Percentiles rank a stretch among this genome's conserved stretches.
Evolutionary conservation across 53 echinoderm and acorn worm species (phyloP).

Genomic region (Luidia sarsii): DNA sequence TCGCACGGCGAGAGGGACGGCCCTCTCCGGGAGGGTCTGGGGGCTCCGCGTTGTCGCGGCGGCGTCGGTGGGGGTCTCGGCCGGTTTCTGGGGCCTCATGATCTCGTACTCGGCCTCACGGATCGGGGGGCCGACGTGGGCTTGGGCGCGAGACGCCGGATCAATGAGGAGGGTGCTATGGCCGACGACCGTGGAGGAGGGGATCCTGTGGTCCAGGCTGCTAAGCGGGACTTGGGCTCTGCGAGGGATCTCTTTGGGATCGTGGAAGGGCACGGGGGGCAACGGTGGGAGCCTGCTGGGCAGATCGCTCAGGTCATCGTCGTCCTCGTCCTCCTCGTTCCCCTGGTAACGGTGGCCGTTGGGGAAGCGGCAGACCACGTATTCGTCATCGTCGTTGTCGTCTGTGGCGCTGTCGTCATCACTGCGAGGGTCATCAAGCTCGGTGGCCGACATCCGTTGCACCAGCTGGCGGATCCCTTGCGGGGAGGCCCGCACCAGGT

Average conservation of each 20-base stretch:
- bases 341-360: no score
- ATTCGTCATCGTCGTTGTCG: conserved; percentile 26
- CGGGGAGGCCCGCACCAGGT: conserved; percentile 25
- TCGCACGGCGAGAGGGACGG: background rate
- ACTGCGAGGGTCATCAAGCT: background rate
- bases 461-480: conserved; percentile 35
- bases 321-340: no score
- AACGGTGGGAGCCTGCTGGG: conserved; percentile 26
- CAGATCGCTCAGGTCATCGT: conserved; percentile 48
- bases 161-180: background rate
- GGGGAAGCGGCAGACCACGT: conserved; percentile 16
- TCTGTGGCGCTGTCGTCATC: conserved; percentile 25
- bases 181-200: background rate
- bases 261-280: conserved; percentile 24
- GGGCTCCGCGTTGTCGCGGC: background rate
- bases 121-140: background rate
- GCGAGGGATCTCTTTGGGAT: background rate
- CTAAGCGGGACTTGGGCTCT: background rate
- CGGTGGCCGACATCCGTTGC: background rate
- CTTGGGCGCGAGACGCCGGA: background rate
- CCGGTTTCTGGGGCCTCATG: conserved; percentile 51
- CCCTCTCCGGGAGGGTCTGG: background rate
- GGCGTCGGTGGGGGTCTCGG: background rate
- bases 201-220: conserved; percentile 10
- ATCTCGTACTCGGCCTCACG: conserved; percentile 50